phyloP scores from a whole-genome alignment of 2,888 invertebrate species.

The Thelaira solivaga region DNA sequence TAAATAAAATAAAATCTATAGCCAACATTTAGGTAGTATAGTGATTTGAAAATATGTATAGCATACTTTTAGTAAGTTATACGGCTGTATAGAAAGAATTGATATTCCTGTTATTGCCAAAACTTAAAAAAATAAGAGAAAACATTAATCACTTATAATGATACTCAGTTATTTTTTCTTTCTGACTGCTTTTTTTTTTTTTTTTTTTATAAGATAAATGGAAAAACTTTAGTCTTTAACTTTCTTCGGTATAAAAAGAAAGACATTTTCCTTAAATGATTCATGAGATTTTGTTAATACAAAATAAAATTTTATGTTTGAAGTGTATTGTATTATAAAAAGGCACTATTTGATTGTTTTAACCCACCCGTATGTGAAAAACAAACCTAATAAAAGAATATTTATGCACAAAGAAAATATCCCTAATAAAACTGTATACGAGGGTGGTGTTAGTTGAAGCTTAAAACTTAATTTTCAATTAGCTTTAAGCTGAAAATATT shows the following conservation, averaged over 20 bases:
- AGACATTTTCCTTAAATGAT: slow-evolving; percentile 48
- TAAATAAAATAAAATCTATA: neutral
- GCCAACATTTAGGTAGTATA: slow-evolving; percentile 18
- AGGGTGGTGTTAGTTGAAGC: too few species aligned
- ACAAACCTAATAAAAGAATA: neutral
- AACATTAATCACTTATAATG: slow-evolving; percentile 59
- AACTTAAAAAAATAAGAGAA: neutral
- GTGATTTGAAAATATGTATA: slow-evolving; percentile 8
- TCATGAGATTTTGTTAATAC: slow-evolving; percentile 55
- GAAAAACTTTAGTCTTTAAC: slow-evolving; percentile 37
- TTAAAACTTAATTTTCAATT: too few species aligned
- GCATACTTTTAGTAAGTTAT: slow-evolving; percentile 35
- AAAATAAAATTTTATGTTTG: slow-evolving; percentile 6
- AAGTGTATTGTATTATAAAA: neutral
- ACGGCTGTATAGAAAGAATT: slow-evolving; percentile 11
- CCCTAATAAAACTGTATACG: too few species aligned
- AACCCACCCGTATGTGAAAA: slow-evolving; percentile 22
- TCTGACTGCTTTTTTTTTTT: neutral
- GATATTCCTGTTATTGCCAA: neutral
- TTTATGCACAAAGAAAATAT: slow-evolving; percentile 6
- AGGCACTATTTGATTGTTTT: slow-evolving; percentile 44
- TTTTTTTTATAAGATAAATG: slow-evolving; percentile 4
- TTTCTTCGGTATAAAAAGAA: neutral
- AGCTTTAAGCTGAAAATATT: too few species aligned
- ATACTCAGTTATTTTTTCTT: slow-evolving; percentile 5